Conservation (phyloP, 2,888 invertebrate species). For the Hirtodrosophila alboralis region DNA sequence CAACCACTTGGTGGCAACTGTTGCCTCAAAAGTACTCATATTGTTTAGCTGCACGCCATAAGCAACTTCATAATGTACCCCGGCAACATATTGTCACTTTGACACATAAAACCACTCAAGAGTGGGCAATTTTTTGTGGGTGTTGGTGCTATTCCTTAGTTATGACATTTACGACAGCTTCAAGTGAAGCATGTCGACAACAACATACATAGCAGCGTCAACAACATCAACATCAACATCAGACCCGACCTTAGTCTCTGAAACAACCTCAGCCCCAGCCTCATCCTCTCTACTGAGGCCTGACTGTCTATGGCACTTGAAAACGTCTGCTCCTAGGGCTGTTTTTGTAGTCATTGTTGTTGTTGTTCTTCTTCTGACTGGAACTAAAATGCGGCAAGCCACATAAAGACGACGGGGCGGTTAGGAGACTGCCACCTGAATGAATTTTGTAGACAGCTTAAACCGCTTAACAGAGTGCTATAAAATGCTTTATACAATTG, state of each 20-base stretch:
- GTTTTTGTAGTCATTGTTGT: conserved; percentile 25
- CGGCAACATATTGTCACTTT: conserved; percentile 80
- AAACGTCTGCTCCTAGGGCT: conserved; percentile 73
- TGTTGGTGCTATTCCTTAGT: conserved; percentile 47
- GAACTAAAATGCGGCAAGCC: conserved; percentile 49
- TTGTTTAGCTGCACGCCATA: conserved; percentile 57
- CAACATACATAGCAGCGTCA: conserved; percentile 40
- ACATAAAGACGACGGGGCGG: conserved; percentile 39
- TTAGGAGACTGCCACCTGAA: conserved; percentile 40
- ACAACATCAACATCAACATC: conserved; percentile 15
- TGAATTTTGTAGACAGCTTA: conserved; percentile 47
- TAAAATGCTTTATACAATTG: conserved; percentile 12
- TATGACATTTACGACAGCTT: conserved; percentile 78
- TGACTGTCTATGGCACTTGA: conserved; percentile 72
- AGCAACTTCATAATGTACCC: conserved; percentile 70
- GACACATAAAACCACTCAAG: conserved; percentile 77
- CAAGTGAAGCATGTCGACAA: conserved; percentile 65
- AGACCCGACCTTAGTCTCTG: conserved; percentile 43
- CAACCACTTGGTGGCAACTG: conserved; percentile 62
- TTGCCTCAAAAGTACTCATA: conserved; percentile 41
- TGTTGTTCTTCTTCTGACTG: conserved; percentile 34
- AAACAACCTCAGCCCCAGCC: conserved; percentile 39
- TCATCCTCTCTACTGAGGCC: conserved; percentile 19
- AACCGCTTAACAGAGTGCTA: conserved; percentile 39
- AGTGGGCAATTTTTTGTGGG: conserved; percentile 34